A percentile compares a stretch with the other conserved stretches of the same genome.
These are phyloP conservation scores for Girardinus metallicus DNA, from an alignment of 2,797 vertebrate genomes.

Conservation along the genomic window DNA sequence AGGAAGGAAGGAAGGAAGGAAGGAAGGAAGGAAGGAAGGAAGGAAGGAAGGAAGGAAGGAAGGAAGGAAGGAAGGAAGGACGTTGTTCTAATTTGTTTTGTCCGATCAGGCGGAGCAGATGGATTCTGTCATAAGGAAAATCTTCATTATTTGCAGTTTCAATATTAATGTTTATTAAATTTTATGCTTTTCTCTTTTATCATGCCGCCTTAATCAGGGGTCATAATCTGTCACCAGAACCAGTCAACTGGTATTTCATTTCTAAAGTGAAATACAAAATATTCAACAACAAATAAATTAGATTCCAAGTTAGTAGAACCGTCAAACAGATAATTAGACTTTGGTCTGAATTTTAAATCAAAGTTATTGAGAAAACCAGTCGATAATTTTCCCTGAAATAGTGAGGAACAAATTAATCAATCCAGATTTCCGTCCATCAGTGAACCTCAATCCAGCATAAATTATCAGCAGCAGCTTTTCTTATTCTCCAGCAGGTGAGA, in stretches of 20 bases:
- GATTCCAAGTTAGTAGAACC: not conserved
- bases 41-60: no score
- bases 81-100: no score
- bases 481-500: constrained; percentile 17
- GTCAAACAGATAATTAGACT: not conserved
- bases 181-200: not conserved
- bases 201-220: no score
- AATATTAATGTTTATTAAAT: no score
- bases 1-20: no score
- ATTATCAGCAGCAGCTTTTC: not conserved
- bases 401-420: not conserved
- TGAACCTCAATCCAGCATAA: constrained; percentile 4
- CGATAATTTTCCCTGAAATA: not conserved
- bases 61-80: not conserved
- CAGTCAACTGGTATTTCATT: not conserved
- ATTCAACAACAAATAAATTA: not conserved
- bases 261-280: not conserved
- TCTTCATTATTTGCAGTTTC: no score
- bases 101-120: no score
- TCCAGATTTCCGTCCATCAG: constrained; percentile 1
- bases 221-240: not conserved
- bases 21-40: no score
- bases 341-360: not conserved
- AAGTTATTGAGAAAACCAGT: not conserved
- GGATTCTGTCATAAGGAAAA: no score